A percentile compares a stretch with the other conserved stretches of the same genome.
These are phyloP conservation scores for Dolichoris vasculosae DNA, from an alignment of 1,140 invertebrate genomes.

Conservation along the genomic window DNA sequence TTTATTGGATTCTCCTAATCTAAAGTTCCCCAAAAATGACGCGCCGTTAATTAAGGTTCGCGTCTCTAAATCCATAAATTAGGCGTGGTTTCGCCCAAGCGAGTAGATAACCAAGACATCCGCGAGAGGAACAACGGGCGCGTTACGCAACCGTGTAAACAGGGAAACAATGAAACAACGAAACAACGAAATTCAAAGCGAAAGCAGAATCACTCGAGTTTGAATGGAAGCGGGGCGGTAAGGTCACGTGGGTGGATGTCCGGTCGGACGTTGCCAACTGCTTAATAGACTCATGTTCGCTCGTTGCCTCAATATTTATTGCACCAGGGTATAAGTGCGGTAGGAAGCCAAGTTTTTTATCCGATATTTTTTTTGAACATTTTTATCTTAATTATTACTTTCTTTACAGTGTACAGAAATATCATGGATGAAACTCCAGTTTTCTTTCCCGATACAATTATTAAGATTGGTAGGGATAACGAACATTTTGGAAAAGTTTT, in stretches of 20 bases:
- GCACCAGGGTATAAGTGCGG: not conserved
- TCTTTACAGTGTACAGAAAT: too few relatives aligned
- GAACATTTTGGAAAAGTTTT: too few relatives aligned
- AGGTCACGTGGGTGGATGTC: conserved; percentile 34
- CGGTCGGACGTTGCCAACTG: conserved; percentile 23
- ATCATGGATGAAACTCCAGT: too few relatives aligned
- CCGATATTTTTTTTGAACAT: too few relatives aligned
- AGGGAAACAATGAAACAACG: not conserved
- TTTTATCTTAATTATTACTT: too few relatives aligned
- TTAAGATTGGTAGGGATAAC: not conserved
- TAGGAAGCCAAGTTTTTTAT: not conserved
- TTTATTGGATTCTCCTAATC: too few relatives aligned
- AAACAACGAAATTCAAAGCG: not conserved
- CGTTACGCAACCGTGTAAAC: not conserved
- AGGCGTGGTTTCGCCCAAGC: not conserved
- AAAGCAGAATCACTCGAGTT: not conserved
- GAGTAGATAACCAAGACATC: not conserved
- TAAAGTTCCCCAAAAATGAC: too few relatives aligned
- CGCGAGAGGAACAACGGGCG: not conserved
- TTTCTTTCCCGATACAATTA: not conserved
- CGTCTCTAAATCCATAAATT: not conserved
- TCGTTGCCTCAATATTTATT: not conserved
- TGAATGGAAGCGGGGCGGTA: not conserved
- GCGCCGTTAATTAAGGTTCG: too few relatives aligned
- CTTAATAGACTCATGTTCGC: conserved; percentile 36